Evolutionary conservation across 2,113 vertebrate species (phyloP), one percentile per base, ranked within the genome.

Genomic region (Stercorarius parasiticus): DNA sequence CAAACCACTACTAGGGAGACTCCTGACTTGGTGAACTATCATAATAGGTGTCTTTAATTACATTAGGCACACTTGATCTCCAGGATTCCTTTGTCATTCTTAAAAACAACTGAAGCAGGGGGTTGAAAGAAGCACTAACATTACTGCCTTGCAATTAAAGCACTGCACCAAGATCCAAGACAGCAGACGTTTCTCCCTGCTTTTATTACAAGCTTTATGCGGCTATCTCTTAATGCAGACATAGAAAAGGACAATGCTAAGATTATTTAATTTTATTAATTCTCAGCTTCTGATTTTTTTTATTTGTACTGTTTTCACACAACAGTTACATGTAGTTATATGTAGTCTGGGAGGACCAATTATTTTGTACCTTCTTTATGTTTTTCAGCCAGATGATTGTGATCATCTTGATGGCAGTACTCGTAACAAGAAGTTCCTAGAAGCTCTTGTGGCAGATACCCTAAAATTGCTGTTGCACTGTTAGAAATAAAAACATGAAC

Each of bases 391-490:
- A 99, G 98, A 95, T 99, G 99, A 55, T 94, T 98, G 65, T 99
- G 98, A 95, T 99, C 99, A 52, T 99, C 99, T 97, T 99, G 98
- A 97, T 99, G 99, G 98, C 99, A 99, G 97, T 99, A 99, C 88
- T 99, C 99, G 18, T 99, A 99, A 97, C 99, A 99, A n/a, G 99
- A 99, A 32, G 99, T 99, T 86, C 99, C 99, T 22, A 99, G 98
- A 49, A 99, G 97, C 86, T 99, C 99, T 97, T 99, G 99, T n/a
- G 99, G 99, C 84, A 99, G 98, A 95, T 99, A 99, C 61, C 99
- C 99, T 71, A 99, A 98, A 97, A 99, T 97, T 56, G 98, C 98
- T 90, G 99, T 99, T 25, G 98, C 99, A 72, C 99, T 99, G 97
- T 88, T 91, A 93, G 88, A 91, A 83, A 97, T 62, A 97, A 94